A percentile compares a stretch with the other conserved stretches of the same genome.
Evolutionary conservation across 2,797 vertebrate genomes (phyloP).

Genomic region (Telmatherina bonti): DNA sequence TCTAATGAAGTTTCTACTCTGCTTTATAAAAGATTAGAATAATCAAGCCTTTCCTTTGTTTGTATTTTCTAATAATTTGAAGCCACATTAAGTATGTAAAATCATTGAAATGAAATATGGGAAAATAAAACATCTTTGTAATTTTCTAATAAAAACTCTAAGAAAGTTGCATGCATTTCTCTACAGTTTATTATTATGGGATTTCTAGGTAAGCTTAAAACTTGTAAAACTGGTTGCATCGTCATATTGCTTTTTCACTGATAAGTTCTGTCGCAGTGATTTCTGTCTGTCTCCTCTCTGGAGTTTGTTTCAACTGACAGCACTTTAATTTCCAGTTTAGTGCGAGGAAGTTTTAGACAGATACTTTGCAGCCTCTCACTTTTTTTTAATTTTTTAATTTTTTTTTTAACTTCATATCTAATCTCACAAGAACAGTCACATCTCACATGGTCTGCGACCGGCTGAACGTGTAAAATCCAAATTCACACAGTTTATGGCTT

Average conservation of each 20-base stretch:
- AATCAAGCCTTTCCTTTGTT: constrained; percentile 7
- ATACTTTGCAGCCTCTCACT: not conserved
- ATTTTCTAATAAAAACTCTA: not conserved
- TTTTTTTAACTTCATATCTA: not conserved
- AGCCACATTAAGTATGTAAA: too few relatives aligned
- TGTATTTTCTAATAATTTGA: not conserved
- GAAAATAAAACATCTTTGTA: not conserved
- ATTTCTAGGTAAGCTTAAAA: not conserved
- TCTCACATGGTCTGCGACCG: not conserved
- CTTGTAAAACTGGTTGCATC: not conserved
- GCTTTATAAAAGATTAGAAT: not conserved
- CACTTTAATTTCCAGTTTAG: not conserved
- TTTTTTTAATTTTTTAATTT: too few relatives aligned
- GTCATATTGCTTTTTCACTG: not conserved
- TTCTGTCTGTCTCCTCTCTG: not conserved
- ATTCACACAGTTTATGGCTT: not conserved
- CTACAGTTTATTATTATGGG: not conserved
- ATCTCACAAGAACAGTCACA: not conserved
- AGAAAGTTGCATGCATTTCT: not conserved
- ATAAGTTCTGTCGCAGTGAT: not conserved
- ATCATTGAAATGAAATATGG: not conserved
- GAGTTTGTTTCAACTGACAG: not conserved
- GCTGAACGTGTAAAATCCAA: constrained; percentile 1
- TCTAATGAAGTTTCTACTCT: too few relatives aligned
- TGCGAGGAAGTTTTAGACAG: too few relatives aligned